phyloP scores from a whole-genome alignment of 2,113 vertebrate species.

The Epinephelus lanceolatus region DNA sequence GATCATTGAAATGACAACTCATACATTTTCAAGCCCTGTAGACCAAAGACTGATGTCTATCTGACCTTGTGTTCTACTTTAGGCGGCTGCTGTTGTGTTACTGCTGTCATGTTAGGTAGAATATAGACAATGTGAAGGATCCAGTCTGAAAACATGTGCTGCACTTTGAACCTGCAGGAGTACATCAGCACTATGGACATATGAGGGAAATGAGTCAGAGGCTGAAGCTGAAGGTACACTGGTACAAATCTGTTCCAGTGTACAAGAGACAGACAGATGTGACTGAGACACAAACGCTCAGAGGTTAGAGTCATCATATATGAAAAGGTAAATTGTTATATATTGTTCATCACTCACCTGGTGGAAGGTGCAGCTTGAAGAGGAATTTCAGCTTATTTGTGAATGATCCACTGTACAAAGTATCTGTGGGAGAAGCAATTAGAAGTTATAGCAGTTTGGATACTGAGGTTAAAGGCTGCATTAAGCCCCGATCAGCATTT shows the following conservation, averaged over 20 bases:
- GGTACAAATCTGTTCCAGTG: neutral
- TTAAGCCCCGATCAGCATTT: no score
- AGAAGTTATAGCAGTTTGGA: neutral
- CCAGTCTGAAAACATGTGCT: conserved; percentile 27
- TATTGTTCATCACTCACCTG: conserved; percentile 85
- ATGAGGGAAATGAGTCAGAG: conserved; percentile 27
- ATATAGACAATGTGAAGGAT: conserved; percentile 22
- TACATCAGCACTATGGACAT: conserved; percentile 1
- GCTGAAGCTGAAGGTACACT: conserved; percentile 14
- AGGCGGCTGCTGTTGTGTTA: conserved; percentile 2
- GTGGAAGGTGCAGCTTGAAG: conserved; percentile 96
- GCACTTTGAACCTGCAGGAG: conserved; percentile 7
- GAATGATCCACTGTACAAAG: conserved; percentile 93
- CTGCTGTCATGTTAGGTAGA: neutral
- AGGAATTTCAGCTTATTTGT: conserved; percentile 97
- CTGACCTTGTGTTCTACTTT: conserved; percentile 14
- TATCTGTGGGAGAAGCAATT: conserved; percentile 84
- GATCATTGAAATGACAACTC: conserved; percentile 48
- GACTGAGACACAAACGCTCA: neutral
- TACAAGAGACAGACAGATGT: conserved; percentile 13
- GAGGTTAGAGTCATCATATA: neutral
- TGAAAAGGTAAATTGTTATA: neutral
- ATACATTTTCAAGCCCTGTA: conserved; percentile 3
- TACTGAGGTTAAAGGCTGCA: neutral
- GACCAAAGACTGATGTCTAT: conserved; percentile 22